Percentiles rank a stretch among this genome's conserved stretches.
Conservation (phyloP, 2,888 invertebrate species). For the Tortrix viridana region DNA sequence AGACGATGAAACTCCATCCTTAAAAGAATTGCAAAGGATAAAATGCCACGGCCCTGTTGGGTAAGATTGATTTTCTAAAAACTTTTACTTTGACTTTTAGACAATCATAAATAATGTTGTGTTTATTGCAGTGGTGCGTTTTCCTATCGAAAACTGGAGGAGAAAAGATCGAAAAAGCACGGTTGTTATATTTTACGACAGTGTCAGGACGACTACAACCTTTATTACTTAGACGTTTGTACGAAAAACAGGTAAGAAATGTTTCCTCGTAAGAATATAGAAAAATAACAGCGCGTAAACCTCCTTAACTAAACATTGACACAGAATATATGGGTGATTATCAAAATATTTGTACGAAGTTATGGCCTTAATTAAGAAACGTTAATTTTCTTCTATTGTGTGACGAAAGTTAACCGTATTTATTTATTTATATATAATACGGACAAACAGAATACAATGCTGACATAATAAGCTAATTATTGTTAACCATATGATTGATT, state of each 20-base stretch:
- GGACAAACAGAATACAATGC: no score
- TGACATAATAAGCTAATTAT: no score
- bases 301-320: no score
- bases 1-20: slow-evolving; percentile 91
- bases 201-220: slow-evolving; percentile 91
- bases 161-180: slow-evolving; percentile 88
- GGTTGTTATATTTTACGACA: slow-evolving; percentile 93
- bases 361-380: no score
- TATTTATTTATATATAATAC: no score
- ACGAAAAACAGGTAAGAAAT: slow-evolving; percentile 86
- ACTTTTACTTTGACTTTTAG: neutral
- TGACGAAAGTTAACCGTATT: no score
- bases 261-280: no score
- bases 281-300: no score
- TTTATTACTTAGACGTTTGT: slow-evolving; percentile 92
- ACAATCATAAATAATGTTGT: neutral
- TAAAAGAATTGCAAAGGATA: slow-evolving; percentile 87
- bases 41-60: slow-evolving; percentile 96
- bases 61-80: slow-evolving; percentile 72
- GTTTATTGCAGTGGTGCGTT: slow-evolving; percentile 88
- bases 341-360: no score
- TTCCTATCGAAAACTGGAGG: slow-evolving; percentile 92
- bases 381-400: no score
- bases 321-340: no score
- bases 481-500: no score